Base-by-base conservation (phyloP, 2,888 invertebrate species). In the Willowsia nigromaculata region DNA sequence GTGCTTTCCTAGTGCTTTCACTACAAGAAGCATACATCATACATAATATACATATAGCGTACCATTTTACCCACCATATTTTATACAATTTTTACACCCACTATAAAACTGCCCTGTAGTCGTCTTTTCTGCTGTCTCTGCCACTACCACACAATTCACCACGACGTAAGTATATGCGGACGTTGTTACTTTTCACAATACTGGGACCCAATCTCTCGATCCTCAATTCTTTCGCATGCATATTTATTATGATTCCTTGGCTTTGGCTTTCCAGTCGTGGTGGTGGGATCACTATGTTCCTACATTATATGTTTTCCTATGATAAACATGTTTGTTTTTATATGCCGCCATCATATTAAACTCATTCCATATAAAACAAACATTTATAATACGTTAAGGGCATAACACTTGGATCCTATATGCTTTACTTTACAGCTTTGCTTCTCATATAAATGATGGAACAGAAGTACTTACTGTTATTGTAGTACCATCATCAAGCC, bases 401-500 rank as follows among this genome's bases (percentile, higher is more conserved):
- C 68, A 68, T 68, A 40, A 18, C 2, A 22, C 22, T 11, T 3
- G 7, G 5, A 74, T 18, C 18, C 43, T n/a, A 27, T 1, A 18
- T 43, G 30, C 0, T n/a, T 2, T 65, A 15, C 40, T 40, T 22
- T 1, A 68, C 37, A 68, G 68, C 13, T 65, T 3, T 33, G 13
- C 65, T 33, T 33, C 33, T 65, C 33, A n/a, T 65, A 65, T 18
- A 33, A 65, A 65, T 33, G 33, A 65, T 33, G 68, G 9, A 68
- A 15, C 40, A 68, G 40, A 15, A 40, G 68, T 68, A 40, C 68
- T 50, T 68, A 43, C 84, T 71, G 84, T 30, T 68, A 37, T 85
- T 56, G 71, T 62, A 68, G 68, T 22, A 74, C 74, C 56, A 56
- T 74, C 84, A 56, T 85, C 68, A 65, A 65, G 68, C 22, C 25